Base-by-base conservation (phyloP, 2,888 invertebrate species). In the Nyleta sp. region DNA sequence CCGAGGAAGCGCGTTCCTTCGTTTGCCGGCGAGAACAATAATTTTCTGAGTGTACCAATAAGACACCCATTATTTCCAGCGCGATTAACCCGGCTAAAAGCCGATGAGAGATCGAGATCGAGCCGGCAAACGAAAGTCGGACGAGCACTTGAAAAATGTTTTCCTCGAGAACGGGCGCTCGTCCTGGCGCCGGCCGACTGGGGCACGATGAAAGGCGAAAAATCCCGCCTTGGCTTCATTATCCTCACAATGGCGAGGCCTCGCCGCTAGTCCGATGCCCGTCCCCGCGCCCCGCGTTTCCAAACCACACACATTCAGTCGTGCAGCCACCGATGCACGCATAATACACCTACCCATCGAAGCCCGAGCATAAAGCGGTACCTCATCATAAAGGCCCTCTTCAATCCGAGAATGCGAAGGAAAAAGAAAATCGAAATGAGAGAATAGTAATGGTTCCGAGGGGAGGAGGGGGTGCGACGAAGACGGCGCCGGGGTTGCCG, bases 331-430 rank as follows among this genome's bases (percentile, higher is more conserved):
- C 85, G 87, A 86, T 88, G 87, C 87, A 86, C 87, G 87, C 88
- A 85, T 86, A 87, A 89, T 89, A 86, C 86, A 82, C 81, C 68
- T 74, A 73, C 78, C 62, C 83, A 64, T 73, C 82, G 82, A 84
- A 85, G 84, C 84, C 75, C 74, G 44, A 82, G 83, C 81, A 88
- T 88, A 88, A 89, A 88, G 86, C 83, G 84, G 84, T 82, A 83
- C 80, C 82, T 82, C 82, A 80, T 86, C 85, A 88, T 88, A 88
- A 89, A 89, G 86, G 85, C 85, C n/a, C 85, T 84, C 85, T 86
- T 87, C 85, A 85, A 88, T 86, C 84, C 84, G 80, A 79, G 85
- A 84, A 85, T 78, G 84, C 82, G 82, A 65, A 83, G 80, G 82
- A 84, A 83, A 83, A 85, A 82, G 80, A 82, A 83, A 86, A 87